Evolutionary conservation across 2,888 invertebrate species (phyloP).

Genomic region (Pilophorus perplexus): DNA sequence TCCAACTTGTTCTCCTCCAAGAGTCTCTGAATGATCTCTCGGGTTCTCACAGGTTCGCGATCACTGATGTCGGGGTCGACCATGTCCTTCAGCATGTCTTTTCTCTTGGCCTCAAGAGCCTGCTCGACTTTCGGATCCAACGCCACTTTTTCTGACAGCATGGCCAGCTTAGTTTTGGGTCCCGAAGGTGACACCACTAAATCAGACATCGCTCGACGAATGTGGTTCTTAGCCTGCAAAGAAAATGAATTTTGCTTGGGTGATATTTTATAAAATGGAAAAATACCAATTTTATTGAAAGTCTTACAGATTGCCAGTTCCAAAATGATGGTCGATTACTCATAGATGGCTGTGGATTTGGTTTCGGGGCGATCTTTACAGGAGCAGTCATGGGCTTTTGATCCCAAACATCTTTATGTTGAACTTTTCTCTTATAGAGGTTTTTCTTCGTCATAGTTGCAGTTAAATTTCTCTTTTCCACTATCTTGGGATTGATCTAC

Average conservation of each 20-base stretch:
- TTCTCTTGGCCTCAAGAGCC: conserved; percentile 1
- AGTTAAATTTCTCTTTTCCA: too few species aligned
- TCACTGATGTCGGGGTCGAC: background rate
- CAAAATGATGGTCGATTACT: background rate
- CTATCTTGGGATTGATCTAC: too few species aligned
- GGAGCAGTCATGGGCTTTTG: too few species aligned
- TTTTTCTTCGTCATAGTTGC: too few species aligned
- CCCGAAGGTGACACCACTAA: background rate
- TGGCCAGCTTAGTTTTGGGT: conserved; percentile 1
- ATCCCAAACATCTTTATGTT: too few species aligned
- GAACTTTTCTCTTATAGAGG: too few species aligned
- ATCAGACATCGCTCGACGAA: conserved; percentile 13
- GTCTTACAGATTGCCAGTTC: conserved; percentile 16
- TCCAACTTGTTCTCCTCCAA: conserved; percentile 30
- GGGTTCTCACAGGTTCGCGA: background rate
- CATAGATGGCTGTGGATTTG: background rate
- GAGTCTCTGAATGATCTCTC: conserved; percentile 21
- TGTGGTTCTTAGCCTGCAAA: conserved; percentile 10
- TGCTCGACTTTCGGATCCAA: background rate
- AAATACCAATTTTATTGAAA: background rate
- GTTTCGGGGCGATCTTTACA: too few species aligned
- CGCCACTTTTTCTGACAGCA: conserved; percentile 3
- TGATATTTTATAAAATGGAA: background rate
- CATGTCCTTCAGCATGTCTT: conserved; percentile 24
- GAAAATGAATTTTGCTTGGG: background rate